Conservation (phyloP, 2,888 invertebrate genomes). For the Monochamus alternatus region DNA sequence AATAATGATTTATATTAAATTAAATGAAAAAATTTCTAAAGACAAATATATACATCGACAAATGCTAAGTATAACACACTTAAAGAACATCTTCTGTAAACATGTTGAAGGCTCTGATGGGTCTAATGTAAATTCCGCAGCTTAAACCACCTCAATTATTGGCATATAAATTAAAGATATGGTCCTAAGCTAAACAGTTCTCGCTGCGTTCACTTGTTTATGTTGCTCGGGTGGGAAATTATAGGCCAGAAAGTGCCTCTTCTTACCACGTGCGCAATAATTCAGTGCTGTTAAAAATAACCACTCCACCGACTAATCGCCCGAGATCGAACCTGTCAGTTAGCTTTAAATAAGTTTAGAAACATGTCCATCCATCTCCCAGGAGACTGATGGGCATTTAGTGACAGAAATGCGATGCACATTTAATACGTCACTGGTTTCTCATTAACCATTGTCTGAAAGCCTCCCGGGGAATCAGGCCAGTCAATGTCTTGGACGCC, state of each 20-base stretch:
- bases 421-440: slow-evolving; percentile 38
- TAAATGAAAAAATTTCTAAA: slow-evolving; percentile 25
- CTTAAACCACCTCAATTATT: slow-evolving; percentile 53
- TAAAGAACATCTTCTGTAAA: slow-evolving; percentile 34
- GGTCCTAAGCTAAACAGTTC: slow-evolving; percentile 54
- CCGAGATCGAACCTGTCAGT: slow-evolving; percentile 58
- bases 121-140: slow-evolving; percentile 39
- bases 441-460: slow-evolving; percentile 21
- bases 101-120: slow-evolving; percentile 36
- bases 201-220: slow-evolving; percentile 52
- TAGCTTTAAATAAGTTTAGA: slow-evolving; percentile 60
- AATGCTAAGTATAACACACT: slow-evolving; percentile 31
- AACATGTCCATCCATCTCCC: slow-evolving; percentile 57
- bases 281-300: slow-evolving; percentile 52
- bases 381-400: slow-evolving; percentile 46
- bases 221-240: slow-evolving; percentile 47
- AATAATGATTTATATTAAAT: not conserved
- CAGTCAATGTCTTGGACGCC: not conserved
- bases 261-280: slow-evolving; percentile 55
- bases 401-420: slow-evolving; percentile 53
- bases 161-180: slow-evolving; percentile 55
- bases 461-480: not conserved
- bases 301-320: slow-evolving; percentile 55
- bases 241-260: slow-evolving; percentile 52
- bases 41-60: slow-evolving; percentile 35